These are phyloP conservation scores for Phalangium opilio DNA, from an alignment of 2,888 invertebrate genomes.

Conservation along the genomic window DNA sequence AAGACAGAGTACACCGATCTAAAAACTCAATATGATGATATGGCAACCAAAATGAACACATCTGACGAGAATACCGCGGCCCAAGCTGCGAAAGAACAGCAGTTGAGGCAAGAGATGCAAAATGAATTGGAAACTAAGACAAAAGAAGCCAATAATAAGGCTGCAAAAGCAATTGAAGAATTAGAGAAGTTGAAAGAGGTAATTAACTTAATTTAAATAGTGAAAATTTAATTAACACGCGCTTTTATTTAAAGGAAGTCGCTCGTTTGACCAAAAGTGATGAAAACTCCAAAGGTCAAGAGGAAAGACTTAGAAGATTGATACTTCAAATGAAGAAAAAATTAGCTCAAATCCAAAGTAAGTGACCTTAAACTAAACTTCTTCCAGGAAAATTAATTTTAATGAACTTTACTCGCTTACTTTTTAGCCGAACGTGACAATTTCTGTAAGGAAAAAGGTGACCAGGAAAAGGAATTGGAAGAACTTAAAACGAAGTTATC, in stretches of 20 bases:
- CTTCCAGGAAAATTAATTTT: too few species aligned
- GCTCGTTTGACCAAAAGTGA: too few species aligned
- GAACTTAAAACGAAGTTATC: too few species aligned
- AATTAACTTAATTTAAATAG: neutral
- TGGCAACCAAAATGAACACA: slow-evolving; percentile 12
- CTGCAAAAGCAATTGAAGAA: slow-evolving; percentile 28
- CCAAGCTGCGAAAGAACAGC: slow-evolving; percentile 1
- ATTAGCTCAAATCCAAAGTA: slow-evolving; percentile 27
- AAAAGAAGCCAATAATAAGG: slow-evolving; percentile 14
- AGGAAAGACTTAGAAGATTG: slow-evolving; percentile 4
- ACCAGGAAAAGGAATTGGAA: too few species aligned
- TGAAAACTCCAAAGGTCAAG: neutral
- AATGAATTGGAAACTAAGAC: neutral
- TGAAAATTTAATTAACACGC: too few species aligned
- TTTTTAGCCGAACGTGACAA: too few species aligned
- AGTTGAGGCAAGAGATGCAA: neutral
- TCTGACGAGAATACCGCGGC: neutral
- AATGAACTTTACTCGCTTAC: too few species aligned
- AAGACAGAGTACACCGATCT: slow-evolving; percentile 65
- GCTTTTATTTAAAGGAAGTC: too few species aligned
- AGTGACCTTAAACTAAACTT: too few species aligned
- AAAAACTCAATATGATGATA: slow-evolving; percentile 18
- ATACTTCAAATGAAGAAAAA: slow-evolving; percentile 38
- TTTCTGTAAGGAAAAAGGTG: too few species aligned
- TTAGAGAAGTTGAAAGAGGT: slow-evolving; percentile 15